A percentile compares a stretch with the other conserved stretches of the same genome.
These are phyloP conservation scores for Buathra laborator DNA, from an alignment of 2,888 invertebrate genomes.

Conservation along the genomic window DNA sequence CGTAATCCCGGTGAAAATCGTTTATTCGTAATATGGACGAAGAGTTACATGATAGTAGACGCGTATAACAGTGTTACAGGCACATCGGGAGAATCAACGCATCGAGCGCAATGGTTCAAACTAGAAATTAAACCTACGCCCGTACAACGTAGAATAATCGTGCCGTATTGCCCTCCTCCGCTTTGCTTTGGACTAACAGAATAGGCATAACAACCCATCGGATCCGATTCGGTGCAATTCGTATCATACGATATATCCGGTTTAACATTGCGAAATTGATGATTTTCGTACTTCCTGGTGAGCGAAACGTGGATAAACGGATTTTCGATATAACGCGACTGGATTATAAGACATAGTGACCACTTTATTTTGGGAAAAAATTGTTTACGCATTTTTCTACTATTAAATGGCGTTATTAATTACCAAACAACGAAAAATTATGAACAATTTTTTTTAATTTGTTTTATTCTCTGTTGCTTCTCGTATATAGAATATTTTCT, in stretches of 20 bases:
- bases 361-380: no score
- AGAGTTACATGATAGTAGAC: background rate
- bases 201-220: background rate
- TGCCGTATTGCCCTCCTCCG: constrained; percentile 32
- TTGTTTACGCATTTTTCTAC: no score
- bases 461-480: no score
- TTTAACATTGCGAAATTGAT: constrained; percentile 51
- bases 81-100: constrained; percentile 35
- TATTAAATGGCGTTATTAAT: no score
- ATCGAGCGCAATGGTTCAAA: constrained; percentile 49
- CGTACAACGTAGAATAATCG: constrained; percentile 12
- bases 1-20: constrained; percentile 57
- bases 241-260: constrained; percentile 15
- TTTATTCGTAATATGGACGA: background rate
- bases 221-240: background rate
- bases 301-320: background rate
- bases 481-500: no score
- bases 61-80: background rate
- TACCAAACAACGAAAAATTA: no score
- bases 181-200: constrained; percentile 12
- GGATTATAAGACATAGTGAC: no score
- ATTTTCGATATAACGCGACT: background rate
- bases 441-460: no score
- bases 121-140: constrained; percentile 65
- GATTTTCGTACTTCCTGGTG: constrained; percentile 57